Base-by-base conservation (phyloP, 2,888 invertebrate genomes). In the Stegophylla sp. region DNA sequence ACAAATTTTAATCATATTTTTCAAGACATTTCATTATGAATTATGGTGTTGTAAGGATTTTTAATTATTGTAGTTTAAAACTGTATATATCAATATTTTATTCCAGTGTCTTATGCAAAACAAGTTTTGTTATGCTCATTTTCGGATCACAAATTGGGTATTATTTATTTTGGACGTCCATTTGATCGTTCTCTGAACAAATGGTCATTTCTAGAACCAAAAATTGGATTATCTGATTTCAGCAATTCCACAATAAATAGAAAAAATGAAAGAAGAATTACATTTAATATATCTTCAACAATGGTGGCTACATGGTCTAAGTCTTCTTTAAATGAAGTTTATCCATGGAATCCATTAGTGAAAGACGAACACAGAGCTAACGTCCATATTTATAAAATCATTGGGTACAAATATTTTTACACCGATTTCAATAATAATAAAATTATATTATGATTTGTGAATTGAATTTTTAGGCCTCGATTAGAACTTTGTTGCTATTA, bases 301-400 rank as follows among this genome's bases (percentile, higher is more conserved):
- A 63, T 84, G 86, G 88, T 94, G 66, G 88, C 94, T 34, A 91
- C 95, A 63, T 97, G 96, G 96, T 95, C 95, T 87, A 91, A 93
- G 84, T 91, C 92, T 56, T 91, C 91, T 13, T 91, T 92, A 83
- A 93, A 93, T 83, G 96, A 96, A 86, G 94, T 96, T 0, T 95
- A 94, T 85, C 96, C 97, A 0, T 97, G 97, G 97, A 93, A 94
- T 85, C 97, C 97, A 17, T 89, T 93, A 66, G 89, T 92, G 48
- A 91, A 91, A 85, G 91, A 95, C 84, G 93, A 94, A 86, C 95
- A 97, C 86, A 90, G 94, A 84, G 94, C 96, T 10, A 97, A 97
- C 87, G 89, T 96, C 82, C 93, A 95, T 85, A 89, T 97, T 0
- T 94, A 96, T 85, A 89, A 90, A 83, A 88, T 94, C 53, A 90